These are phyloP conservation scores for Nesidiocoris tenuis DNA, from an alignment of 2,888 invertebrate genomes.

Conservation along the genomic window DNA sequence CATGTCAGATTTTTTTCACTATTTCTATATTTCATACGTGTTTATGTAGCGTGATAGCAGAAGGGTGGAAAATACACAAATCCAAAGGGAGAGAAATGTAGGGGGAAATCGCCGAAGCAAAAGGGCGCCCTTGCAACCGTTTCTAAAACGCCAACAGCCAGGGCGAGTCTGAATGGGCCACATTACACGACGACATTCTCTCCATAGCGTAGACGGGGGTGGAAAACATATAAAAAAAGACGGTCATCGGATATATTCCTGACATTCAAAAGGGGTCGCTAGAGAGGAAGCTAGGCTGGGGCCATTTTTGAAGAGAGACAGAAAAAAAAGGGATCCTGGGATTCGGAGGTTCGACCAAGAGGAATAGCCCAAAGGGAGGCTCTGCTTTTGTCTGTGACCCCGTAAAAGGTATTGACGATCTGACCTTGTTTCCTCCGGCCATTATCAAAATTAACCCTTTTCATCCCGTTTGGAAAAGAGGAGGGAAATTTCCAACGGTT, in stretches of 20 bases:
- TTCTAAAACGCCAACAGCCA: neutral
- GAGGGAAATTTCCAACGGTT: slow-evolving; percentile 1
- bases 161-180: neutral
- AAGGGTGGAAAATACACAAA: neutral
- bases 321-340: neutral
- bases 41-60: neutral
- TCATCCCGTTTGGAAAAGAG: slow-evolving; percentile 12
- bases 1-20: neutral
- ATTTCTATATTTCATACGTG: neutral
- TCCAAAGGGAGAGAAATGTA: neutral
- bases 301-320: neutral
- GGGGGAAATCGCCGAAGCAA: neutral
- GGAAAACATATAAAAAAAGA: neutral
- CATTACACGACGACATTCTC: neutral
- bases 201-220: neutral
- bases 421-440: slow-evolving; percentile 43
- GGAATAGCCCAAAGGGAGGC: neutral
- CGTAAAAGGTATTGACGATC: slow-evolving; percentile 43
- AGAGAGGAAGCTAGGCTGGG: neutral
- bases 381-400: slow-evolving; percentile 33
- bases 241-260: neutral
- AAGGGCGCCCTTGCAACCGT: neutral
- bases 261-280: neutral
- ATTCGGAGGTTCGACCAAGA: neutral
- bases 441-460: slow-evolving; percentile 44